Percentiles rank a stretch among this genome's conserved stretches.
Evolutionary conservation across 2,797 vertebrate species (phyloP).

Genomic region (Telmatherina bonti): DNA sequence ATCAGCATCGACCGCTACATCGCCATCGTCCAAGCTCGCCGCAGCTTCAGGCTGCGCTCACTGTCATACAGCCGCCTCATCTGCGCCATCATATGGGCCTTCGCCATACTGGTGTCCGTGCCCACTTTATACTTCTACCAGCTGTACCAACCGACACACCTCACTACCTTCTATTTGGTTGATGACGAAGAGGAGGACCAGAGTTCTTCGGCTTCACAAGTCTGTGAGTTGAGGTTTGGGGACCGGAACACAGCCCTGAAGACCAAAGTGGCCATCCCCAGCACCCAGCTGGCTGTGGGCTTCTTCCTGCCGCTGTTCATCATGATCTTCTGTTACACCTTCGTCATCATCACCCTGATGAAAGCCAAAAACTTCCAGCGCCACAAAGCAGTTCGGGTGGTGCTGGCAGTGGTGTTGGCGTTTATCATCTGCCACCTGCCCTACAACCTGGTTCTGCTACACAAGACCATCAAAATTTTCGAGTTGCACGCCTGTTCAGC

Average conservation of each 20-base stretch:
- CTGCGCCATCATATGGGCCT: constrained; percentile 84
- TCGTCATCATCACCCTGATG: constrained; percentile 84
- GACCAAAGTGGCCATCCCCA: constrained; percentile 82
- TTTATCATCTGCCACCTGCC: constrained; percentile 91
- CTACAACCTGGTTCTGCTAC: constrained; percentile 85
- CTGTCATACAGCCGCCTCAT: constrained; percentile 78
- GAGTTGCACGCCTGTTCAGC: constrained; percentile 36
- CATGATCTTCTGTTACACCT: constrained; percentile 89
- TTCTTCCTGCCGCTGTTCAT: constrained; percentile 89
- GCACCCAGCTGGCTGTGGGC: constrained; percentile 84
- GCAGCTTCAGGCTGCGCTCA: constrained; percentile 86
- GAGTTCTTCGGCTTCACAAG: rapidly evolving
- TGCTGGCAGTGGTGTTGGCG: constrained; percentile 86
- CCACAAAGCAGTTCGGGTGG: constrained; percentile 90
- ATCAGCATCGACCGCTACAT: constrained; percentile 92
- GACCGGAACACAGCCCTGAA: background rate
- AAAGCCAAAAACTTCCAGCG: constrained; percentile 88
- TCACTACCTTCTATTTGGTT: rapidly evolving
- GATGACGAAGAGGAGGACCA: rapidly evolving
- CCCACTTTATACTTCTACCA: constrained; percentile 84
- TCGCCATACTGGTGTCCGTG: constrained; percentile 82
- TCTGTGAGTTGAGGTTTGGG: constrained; percentile 83
- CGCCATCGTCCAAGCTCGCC: constrained; percentile 91
- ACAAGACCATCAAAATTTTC: constrained; percentile 73
- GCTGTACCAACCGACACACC: constrained; percentile 67